phyloP scores from a whole-genome alignment of 2,113 vertebrate genomes.

The Steatornis caripensis region DNA sequence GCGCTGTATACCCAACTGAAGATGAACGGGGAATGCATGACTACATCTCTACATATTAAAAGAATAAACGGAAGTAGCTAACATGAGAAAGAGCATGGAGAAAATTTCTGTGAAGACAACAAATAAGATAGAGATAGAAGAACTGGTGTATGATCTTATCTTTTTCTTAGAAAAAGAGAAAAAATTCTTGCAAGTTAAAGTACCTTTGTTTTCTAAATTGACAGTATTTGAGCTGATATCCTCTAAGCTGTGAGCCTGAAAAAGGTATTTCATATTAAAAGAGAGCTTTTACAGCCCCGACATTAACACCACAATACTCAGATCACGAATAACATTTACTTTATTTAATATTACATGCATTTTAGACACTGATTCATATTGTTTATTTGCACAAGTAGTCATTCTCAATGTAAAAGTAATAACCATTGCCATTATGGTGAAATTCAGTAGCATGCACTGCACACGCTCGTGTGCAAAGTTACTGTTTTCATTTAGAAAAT shows the following conservation, averaged over 20 bases:
- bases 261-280: neutral
- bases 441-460: constrained; percentile 58
- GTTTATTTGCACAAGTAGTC: neutral
- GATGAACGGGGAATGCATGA: neutral
- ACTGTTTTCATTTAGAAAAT: constrained; percentile 46
- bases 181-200: neutral
- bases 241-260: neutral
- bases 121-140: neutral
- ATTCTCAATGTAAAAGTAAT: neutral
- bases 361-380: neutral
- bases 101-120: neutral
- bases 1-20: neutral
- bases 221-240: neutral
- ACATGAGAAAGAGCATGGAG: neutral
- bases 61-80: neutral
- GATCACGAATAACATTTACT: constrained; percentile 23
- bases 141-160: neutral
- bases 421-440: constrained; percentile 7
- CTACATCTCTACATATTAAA: neutral
- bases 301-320: neutral
- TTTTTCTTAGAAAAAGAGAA: neutral
- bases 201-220: neutral
- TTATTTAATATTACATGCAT: constrained; percentile 57
- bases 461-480: constrained; percentile 41
- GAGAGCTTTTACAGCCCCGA: neutral